Percentiles rank a stretch among this genome's conserved stretches.
These are phyloP conservation scores for Turdus rufiventris DNA, from an alignment of 2,113 vertebrate genomes.

Conservation along the genomic window DNA sequence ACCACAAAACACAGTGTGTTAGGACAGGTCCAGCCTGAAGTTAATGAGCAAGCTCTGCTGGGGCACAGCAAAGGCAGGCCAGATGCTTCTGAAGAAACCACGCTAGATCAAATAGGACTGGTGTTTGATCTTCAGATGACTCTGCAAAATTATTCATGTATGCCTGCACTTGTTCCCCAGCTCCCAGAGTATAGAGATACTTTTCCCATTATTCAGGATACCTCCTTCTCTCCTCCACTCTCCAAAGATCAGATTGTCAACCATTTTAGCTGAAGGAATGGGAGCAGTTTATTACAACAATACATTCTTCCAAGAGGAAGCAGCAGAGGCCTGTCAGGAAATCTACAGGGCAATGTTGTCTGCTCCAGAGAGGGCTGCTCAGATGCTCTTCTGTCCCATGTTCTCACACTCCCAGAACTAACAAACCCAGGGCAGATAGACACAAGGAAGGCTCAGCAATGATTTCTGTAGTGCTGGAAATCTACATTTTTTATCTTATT, in stretches of 20 bases:
- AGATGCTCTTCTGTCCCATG: not conserved
- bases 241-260: not conserved
- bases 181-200: not conserved
- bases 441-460: not conserved
- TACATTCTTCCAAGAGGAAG: conserved; percentile 4
- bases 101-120: not conserved
- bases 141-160: not conserved
- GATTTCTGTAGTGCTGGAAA: not conserved
- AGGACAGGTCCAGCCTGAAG: not conserved
- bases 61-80: not conserved
- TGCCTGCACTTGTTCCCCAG: not conserved
- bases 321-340: conserved; percentile 21
- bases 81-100: conserved; percentile 28
- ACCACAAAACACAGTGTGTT: not conserved
- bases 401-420: not conserved
- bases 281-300: not conserved
- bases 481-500: not conserved
- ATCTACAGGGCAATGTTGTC: not conserved
- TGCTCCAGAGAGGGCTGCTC: not conserved
- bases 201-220: not conserved
- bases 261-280: not conserved
- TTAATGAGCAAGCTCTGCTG: conserved; percentile 9
- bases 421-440: not conserved
- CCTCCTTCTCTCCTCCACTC: not conserved
- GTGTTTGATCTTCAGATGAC: conserved; percentile 29